A percentile compares a stretch with the other conserved stretches of the same genome.
Evolutionary conservation across 2,113 vertebrate species (phyloP).

Genomic region (Mirza zaza): DNA sequence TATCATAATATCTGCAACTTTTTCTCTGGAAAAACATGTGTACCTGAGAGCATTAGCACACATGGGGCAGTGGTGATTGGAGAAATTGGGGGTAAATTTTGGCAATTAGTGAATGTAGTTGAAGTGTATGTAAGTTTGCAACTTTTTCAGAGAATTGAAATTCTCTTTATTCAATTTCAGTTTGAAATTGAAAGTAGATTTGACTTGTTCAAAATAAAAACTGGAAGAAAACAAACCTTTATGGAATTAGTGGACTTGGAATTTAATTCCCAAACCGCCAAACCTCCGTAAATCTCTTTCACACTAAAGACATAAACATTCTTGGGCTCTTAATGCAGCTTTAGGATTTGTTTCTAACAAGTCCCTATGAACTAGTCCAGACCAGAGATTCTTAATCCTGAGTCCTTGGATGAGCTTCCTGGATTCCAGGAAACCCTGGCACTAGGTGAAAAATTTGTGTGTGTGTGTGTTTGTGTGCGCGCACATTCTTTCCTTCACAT

Average conservation of each 20-base stretch:
- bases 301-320: background rate
- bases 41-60: background rate
- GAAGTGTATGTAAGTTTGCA: background rate
- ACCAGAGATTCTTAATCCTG: background rate
- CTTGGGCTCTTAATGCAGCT: background rate
- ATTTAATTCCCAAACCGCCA: background rate
- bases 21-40: background rate
- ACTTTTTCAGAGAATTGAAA: background rate
- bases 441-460: background rate
- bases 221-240: slow-evolving; percentile 6
- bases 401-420: background rate
- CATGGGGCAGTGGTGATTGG: background rate
- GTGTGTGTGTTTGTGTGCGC: background rate
- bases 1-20: background rate
- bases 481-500: background rate
- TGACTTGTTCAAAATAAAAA: slow-evolving; percentile 42
- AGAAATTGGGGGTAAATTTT: background rate
- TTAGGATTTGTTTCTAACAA: background rate
- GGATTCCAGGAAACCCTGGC: background rate
- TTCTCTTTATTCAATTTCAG: too few relatives aligned
- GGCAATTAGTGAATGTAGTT: background rate
- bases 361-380: background rate
- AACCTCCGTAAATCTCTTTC: background rate
- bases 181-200: background rate
- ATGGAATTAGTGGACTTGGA: background rate